Conservation (phyloP, 2,888 invertebrate species). For the Drosophila quasianomalipes region DNA sequence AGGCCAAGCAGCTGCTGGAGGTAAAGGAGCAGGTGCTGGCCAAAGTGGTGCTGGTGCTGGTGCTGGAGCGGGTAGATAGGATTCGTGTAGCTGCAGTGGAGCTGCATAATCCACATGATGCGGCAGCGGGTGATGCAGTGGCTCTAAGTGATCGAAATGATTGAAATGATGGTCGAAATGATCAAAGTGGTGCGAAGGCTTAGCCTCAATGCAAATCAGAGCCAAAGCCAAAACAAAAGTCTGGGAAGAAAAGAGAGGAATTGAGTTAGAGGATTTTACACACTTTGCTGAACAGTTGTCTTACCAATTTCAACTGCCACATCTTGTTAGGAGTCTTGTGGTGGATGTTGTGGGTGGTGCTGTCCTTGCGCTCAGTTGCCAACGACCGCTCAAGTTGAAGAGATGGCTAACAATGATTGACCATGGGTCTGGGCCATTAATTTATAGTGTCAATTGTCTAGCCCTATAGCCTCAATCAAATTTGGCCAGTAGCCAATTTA, state of each 20-base stretch:
- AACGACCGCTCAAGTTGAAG: conserved; percentile 42
- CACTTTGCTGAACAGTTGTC: conserved; percentile 1
- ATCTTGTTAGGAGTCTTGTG: conserved; percentile 54
- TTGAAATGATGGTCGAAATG: conserved; percentile 58
- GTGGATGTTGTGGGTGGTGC: conserved; percentile 28
- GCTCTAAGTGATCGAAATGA: conserved; percentile 53
- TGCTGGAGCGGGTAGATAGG: conserved; percentile 30
- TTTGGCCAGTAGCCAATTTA: conserved; percentile 34
- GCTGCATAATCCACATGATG: conserved; percentile 68
- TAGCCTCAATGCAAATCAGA: conserved; percentile 47
- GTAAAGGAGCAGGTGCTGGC: conserved; percentile 5
- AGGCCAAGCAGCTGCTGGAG: conserved; percentile 33
- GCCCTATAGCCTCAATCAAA: conserved; percentile 5
- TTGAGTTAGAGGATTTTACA: neutral
- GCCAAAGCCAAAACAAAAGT: conserved; percentile 55
- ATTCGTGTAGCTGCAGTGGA: conserved; percentile 48
- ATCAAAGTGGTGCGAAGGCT: conserved; percentile 76
- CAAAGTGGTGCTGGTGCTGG: conserved; percentile 51
- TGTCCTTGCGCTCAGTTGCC: conserved; percentile 40
- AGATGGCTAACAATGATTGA: conserved; percentile 67
- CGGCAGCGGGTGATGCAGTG: conserved; percentile 55
- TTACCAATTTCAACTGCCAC: conserved; percentile 76
- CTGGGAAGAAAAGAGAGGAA: conserved; percentile 20
- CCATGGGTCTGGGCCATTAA: conserved; percentile 59
- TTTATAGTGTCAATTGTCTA: conserved; percentile 76